Evolutionary conservation across 1,140 invertebrate genomes (phyloP).

Genomic region (Aethina tumida): DNA sequence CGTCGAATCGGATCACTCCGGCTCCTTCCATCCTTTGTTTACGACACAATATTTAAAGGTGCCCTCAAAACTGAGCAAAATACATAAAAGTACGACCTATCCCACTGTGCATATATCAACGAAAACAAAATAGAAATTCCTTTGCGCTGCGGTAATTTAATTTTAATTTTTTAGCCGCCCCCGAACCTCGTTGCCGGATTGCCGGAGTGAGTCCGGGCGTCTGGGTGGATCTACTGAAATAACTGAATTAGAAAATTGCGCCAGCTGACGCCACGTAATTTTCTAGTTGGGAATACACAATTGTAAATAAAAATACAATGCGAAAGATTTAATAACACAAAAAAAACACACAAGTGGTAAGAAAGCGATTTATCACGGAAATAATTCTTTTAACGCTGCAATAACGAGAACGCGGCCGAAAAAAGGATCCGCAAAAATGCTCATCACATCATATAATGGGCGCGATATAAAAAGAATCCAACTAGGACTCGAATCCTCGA

Average conservation of each 20-base stretch:
- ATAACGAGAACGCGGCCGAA: conserved; percentile 18
- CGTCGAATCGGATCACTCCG: no score
- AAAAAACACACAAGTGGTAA: conserved; percentile 9
- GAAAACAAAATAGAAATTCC: conserved; percentile 2
- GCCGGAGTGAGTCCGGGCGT: conserved; percentile 1
- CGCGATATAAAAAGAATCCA: conserved; percentile 16
- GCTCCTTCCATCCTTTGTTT: no score
- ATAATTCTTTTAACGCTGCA: conserved; percentile 21
- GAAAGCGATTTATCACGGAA: conserved; percentile 22
- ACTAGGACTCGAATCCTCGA: conserved; percentile 12
- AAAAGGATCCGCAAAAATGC: conserved; percentile 19
- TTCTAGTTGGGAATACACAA: conserved; percentile 19
- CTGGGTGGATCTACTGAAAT: conserved; percentile 9
- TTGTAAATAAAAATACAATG: conserved; percentile 19
- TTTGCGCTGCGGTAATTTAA: background rate
- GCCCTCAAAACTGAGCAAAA: no score
- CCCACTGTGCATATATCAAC: no score
- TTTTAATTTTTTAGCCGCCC: background rate
- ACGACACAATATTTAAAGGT: no score
- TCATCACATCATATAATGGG: conserved; percentile 22
- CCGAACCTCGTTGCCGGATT: conserved; percentile 2
- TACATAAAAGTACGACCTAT: no score
- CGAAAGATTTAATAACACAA: conserved; percentile 17
- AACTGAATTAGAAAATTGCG: conserved; percentile 18
- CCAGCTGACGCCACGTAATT: conserved; percentile 18